Evolutionary conservation across 2,888 invertebrate species (phyloP), one percentile per base, ranked within the genome.

Genomic region (Mythimna loreyi): DNA sequence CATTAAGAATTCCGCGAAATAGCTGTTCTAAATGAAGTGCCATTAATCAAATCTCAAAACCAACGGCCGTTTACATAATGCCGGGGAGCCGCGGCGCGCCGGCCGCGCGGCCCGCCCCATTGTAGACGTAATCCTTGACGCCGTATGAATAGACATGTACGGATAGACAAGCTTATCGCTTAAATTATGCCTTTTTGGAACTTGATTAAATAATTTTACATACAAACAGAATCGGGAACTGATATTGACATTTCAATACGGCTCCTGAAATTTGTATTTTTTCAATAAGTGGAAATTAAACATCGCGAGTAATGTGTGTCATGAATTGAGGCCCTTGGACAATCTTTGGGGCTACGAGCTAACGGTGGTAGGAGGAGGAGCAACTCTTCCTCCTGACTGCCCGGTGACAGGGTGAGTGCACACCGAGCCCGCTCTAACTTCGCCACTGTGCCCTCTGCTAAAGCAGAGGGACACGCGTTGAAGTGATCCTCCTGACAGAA

Each of bases 21-120:
- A 83, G 85, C 85, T 86, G 84, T 80, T 87, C 78, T 77, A 85
- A 88, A 88, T 84, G 85, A 87, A 85, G 82, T 80, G 75, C 75
- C 86, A 91, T 91, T 91, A 90, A 91, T 91, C 91, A 90, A 89
- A 91, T 86, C 87, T 86, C 85, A 89, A 90, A 89, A 82, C 85
- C 86, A 88, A 85, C 83, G 80, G 76, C 82, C 87, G 85, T 86
- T 89, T 88, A 86, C 86, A 85, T 85, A 87, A 87, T 86, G 85
- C 72, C 75, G 83, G 73, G 81, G 75, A 83, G 82, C 83, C 85
- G 80, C 81, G 81, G 76, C 73, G 80, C 81, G 82, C 77, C 73
- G 79, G 79, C 77, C 77, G 76, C 64, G 78, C 77, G 73, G 80
- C 78, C 75, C 76, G 78, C 69, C 80, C 75, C 70, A 79, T 82